Evolutionary conservation across 2,888 invertebrate species (phyloP).

Genomic region (Eupsilia transversa): DNA sequence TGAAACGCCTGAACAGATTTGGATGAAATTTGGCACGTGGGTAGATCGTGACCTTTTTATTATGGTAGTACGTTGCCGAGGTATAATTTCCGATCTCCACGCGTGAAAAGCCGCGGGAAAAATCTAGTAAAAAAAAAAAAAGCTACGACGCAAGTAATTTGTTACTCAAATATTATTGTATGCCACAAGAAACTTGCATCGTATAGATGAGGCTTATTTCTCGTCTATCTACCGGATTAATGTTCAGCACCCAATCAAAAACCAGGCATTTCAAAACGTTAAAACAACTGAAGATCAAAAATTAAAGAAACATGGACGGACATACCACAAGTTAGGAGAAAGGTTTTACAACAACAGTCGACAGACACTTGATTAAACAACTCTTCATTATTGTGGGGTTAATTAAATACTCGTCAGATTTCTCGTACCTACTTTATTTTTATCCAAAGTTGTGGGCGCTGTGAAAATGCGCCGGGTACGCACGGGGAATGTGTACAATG

Average conservation of each 20-base stretch:
- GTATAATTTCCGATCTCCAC: too few relatives aligned
- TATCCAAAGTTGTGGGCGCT: constrained; percentile 15
- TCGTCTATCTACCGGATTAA: not conserved
- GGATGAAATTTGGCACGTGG: too few relatives aligned
- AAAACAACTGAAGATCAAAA: not conserved
- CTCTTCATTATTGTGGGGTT: constrained; percentile 57
- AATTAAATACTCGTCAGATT: constrained; percentile 60
- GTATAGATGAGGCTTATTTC: too few relatives aligned
- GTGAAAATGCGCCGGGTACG: not conserved
- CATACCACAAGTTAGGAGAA: not conserved
- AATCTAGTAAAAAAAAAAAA: too few relatives aligned
- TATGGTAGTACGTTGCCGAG: too few relatives aligned
- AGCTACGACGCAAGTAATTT: too few relatives aligned
- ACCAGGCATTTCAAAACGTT: not conserved
- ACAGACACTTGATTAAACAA: constrained; percentile 51
- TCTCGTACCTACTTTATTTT: constrained; percentile 51
- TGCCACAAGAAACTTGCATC: too few relatives aligned
- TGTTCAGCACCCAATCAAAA: not conserved
- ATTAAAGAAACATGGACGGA: not conserved
- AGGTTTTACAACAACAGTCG: constrained; percentile 27
- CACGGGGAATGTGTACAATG: not conserved
- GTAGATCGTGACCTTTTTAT: too few relatives aligned
- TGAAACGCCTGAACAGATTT: too few relatives aligned
- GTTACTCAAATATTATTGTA: too few relatives aligned
- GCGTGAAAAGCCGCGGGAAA: too few relatives aligned